phyloP scores from a whole-genome alignment of 2,888 invertebrate species.

The Melinopterus prodromus region DNA sequence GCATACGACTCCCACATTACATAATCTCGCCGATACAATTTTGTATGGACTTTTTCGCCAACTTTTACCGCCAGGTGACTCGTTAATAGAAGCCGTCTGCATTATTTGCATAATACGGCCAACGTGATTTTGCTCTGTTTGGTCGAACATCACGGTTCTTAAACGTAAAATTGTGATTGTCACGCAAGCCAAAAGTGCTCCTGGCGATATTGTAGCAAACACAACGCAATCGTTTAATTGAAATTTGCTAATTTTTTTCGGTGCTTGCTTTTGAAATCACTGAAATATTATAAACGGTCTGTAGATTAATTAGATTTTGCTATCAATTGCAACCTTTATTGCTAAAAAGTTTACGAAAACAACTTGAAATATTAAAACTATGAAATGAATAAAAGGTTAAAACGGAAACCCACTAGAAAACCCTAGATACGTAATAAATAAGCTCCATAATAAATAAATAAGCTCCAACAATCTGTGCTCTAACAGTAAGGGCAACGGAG shows the following conservation, averaged over 20 bases:
- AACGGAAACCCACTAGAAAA: background rate
- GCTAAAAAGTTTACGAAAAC: background rate
- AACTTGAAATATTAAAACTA: background rate
- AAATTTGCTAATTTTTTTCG: background rate
- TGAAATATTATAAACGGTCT: background rate
- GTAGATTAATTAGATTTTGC: background rate
- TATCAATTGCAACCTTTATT: background rate
- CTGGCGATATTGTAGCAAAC: background rate
- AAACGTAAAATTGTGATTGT: slow-evolving; percentile 4
- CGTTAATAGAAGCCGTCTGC: background rate
- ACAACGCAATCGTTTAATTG: background rate
- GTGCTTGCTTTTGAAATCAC: background rate
- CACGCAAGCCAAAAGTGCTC: background rate
- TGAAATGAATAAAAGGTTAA: background rate
- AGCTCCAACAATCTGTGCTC: too few relatives aligned
- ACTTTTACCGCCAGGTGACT: background rate
- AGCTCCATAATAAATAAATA: too few relatives aligned
- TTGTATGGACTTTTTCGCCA: background rate
- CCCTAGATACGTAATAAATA: background rate
- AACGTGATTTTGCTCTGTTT: background rate
- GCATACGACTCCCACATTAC: too few relatives aligned
- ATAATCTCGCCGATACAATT: background rate
- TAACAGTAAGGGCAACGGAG: too few relatives aligned
- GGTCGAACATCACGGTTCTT: background rate
- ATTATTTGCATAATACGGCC: background rate